These are phyloP conservation scores for Batillaria attramentaria DNA, from an alignment of 1,140 invertebrate genomes.

Conservation along the genomic window DNA sequence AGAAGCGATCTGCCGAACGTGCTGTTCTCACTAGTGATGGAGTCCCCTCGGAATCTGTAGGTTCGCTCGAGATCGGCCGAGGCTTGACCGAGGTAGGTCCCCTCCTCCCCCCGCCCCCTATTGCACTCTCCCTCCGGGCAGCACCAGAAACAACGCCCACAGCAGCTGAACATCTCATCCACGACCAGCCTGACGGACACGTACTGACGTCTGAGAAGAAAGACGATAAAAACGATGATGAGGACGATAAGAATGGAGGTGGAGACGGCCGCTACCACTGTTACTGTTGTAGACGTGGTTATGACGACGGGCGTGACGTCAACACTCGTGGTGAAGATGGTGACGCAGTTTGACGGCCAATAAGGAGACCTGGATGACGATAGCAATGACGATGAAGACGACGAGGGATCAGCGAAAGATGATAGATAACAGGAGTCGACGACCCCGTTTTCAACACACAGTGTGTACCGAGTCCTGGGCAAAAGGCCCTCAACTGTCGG, in stretches of 20 bases:
- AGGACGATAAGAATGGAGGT: neutral
- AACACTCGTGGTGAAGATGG: neutral
- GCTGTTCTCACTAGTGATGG: neutral
- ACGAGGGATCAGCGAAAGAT: conserved; percentile 17
- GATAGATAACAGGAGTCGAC: conserved; percentile 27
- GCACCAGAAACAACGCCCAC: neutral
- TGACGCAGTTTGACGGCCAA: conserved; percentile 25
- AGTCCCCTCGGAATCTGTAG: neutral
- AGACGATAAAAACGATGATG: conserved; percentile 4
- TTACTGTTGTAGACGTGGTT: conserved; percentile 10
- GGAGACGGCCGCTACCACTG: neutral
- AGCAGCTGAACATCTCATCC: neutral
- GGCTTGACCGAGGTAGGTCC: neutral
- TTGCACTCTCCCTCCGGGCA: neutral
- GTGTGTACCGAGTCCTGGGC: conserved; percentile 24
- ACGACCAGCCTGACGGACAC: neutral
- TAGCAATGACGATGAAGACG: neutral
- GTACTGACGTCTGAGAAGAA: conserved; percentile 1
- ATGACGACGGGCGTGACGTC: neutral
- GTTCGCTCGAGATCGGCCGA: neutral
- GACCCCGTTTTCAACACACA: conserved; percentile 27
- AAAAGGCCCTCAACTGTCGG: conserved; percentile 3
- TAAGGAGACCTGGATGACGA: neutral
- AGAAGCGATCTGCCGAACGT: neutral
- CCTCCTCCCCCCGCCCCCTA: neutral